Base-by-base conservation (phyloP, 2,888 invertebrate genomes). In the Spicauda simplicius region DNA sequence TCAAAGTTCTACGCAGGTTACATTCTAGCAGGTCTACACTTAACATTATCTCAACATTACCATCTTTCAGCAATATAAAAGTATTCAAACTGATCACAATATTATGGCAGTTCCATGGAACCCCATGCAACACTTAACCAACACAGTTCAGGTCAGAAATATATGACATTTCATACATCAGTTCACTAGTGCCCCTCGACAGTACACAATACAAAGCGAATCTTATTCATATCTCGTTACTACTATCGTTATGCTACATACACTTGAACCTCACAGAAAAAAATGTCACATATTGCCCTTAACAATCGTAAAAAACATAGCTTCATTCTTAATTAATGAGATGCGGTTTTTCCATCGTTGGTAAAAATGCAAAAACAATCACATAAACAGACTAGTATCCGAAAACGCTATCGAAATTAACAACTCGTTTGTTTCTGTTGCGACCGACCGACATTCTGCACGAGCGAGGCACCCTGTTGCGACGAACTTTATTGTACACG, bases 81-180 rank as follows among this genome's bases (percentile, higher is more conserved):
- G 91, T 93, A 92, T 90, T 92, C 88, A 93, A 92, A 91, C 90
- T 85, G 90, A 92, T 93, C 93, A 92, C 91, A 93, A 85, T 85
- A 83, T 87, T 91, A 91, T 92, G 91, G 92, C 93, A 89, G 91
- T 78, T 85, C 91, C 88, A 87, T 87, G 87, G 90, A 90, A 90
- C 90, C 77, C 90, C 91, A 89, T 86, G 90, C 90, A 88, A 89
- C 89, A 86, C 88, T 87, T 83, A 84, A 74, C 87, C 89, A 85
- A 87, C 85, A 83, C 84, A 85, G 82, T 80, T 78, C 79, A 80
- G 82, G 80, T 83, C 76, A 78, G 75, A 80, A 83, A 85, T 84
- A 87, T 76, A 87, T 87, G 91, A 90, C 89, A 90, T 88, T 87
- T 81, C 81, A 81, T 80, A 79, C 78, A 80, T 78, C 82, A 82